These are phyloP conservation scores for Vesta saturnalis DNA, from an alignment of 2,888 invertebrate genomes.

Conservation along the genomic window DNA sequence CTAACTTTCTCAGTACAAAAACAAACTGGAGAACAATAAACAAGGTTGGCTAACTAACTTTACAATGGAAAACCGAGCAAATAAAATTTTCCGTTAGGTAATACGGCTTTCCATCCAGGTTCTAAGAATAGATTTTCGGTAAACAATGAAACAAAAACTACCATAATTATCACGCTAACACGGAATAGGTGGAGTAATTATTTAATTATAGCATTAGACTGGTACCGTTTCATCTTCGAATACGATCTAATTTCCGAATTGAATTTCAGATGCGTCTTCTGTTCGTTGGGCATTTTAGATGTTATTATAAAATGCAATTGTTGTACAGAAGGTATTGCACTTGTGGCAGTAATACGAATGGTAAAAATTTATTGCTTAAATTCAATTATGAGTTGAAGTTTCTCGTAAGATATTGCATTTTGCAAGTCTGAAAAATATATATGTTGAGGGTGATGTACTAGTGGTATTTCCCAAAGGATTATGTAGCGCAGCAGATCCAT, in stretches of 20 bases:
- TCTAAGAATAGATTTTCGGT: constrained; percentile 27
- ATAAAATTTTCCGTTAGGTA: constrained; percentile 39
- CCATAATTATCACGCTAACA: constrained; percentile 47
- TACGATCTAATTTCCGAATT: constrained; percentile 35
- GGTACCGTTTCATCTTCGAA: constrained; percentile 35
- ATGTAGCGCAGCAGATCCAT: too few relatives aligned
- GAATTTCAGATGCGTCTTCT: constrained; percentile 37
- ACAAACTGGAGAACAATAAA: constrained; percentile 35
- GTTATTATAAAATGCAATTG: constrained; percentile 4
- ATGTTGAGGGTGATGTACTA: too few relatives aligned
- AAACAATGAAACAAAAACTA: constrained; percentile 45
- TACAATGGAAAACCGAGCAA: constrained; percentile 36
- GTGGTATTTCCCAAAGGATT: too few relatives aligned
- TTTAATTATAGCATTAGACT: constrained; percentile 56
- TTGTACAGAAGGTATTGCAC: too few relatives aligned
- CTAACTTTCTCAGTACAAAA: constrained; percentile 25
- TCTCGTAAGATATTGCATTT: too few relatives aligned
- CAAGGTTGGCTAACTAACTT: constrained; percentile 35
- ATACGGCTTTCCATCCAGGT: constrained; percentile 32
- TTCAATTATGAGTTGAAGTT: too few relatives aligned
- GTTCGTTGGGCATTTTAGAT: constrained; percentile 21
- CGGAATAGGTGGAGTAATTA: constrained; percentile 60
- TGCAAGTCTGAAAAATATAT: too few relatives aligned
- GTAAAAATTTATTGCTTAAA: too few relatives aligned
- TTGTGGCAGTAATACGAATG: too few relatives aligned